phyloP scores from a whole-genome alignment of 2,888 invertebrate genomes.

The Chrysotoxum bicinctum region DNA sequence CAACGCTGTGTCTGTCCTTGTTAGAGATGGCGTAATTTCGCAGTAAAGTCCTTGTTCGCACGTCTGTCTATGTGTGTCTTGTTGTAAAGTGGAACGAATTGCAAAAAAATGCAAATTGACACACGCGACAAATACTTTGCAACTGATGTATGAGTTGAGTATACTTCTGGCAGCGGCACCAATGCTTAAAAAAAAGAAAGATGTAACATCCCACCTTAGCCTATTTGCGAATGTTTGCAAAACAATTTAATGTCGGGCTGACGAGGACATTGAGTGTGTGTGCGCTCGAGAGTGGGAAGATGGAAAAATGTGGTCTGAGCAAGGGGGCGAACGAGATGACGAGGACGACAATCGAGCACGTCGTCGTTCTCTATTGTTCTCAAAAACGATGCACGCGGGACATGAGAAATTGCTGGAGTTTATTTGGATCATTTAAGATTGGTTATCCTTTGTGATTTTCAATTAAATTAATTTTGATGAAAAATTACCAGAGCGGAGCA shows the following conservation, averaged over 20 bases:
- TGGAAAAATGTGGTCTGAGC: not conserved
- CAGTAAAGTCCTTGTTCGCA: constrained; percentile 68
- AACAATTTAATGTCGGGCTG: constrained; percentile 63
- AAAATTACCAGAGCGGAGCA: constrained; percentile 55
- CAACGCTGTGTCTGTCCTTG: constrained; percentile 39
- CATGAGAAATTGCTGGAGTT: constrained; percentile 70
- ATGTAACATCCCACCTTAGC: constrained; percentile 34
- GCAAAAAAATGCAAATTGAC: constrained; percentile 70
- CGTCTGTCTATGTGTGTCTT: constrained; percentile 59
- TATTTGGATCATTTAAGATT: constrained; percentile 73
- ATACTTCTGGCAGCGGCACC: not conserved
- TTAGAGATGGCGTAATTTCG: constrained; percentile 47
- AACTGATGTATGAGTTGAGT: constrained; percentile 44
- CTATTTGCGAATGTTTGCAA: constrained; percentile 69
- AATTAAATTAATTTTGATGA: constrained; percentile 71
- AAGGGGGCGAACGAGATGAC: constrained; percentile 1
- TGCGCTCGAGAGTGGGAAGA: not conserved
- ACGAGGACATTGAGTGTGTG: constrained; percentile 52
- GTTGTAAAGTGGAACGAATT: constrained; percentile 64
- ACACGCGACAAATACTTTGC: constrained; percentile 47
- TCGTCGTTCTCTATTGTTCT: constrained; percentile 63
- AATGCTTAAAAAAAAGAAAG: not conserved
- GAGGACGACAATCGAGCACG: not conserved
- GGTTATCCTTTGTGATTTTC: constrained; percentile 72
- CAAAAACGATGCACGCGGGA: constrained; percentile 15